Evolutionary conservation across 1,140 invertebrate species (phyloP).

Genomic region (Drosophila dunni): DNA sequence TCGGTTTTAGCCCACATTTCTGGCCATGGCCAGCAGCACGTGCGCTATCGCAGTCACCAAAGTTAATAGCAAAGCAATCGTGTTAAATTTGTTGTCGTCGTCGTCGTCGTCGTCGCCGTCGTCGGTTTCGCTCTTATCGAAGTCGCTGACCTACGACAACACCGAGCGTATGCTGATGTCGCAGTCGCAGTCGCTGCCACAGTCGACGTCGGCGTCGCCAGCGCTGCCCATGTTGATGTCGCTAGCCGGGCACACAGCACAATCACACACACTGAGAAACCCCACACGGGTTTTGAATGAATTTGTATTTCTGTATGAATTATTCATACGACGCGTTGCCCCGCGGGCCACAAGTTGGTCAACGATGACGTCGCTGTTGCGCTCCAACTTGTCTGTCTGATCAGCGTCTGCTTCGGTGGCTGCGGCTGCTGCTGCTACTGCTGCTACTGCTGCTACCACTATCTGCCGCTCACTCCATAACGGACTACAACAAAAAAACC

Average conservation of each 20-base stretch:
- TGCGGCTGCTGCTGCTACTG: slow-evolving; percentile 5
- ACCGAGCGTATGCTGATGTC: slow-evolving; percentile 14
- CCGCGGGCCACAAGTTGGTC: slow-evolving; percentile 16
- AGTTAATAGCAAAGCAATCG: not conserved
- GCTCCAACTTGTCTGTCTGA: slow-evolving; percentile 46
- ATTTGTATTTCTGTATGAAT: slow-evolving; percentile 54
- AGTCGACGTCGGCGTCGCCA: not conserved
- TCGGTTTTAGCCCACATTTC: not conserved
- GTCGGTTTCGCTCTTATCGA: slow-evolving; percentile 49
- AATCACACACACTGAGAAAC: not conserved
- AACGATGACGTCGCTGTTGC: slow-evolving; percentile 44
- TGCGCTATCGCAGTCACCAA: slow-evolving; percentile 19
- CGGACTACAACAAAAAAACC: slow-evolving; percentile 29
- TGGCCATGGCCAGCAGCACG: slow-evolving; percentile 28
- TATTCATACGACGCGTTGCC: slow-evolving; percentile 64
- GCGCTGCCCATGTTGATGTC: not conserved
- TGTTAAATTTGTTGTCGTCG: slow-evolving; percentile 31
- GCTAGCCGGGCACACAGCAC: not conserved
- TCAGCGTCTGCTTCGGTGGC: slow-evolving; percentile 22
- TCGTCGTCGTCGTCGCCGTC: slow-evolving; percentile 2
- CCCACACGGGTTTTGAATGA: slow-evolving; percentile 45
- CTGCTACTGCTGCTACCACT: slow-evolving; percentile 21
- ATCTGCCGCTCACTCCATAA: slow-evolving; percentile 8
- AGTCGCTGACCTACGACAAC: slow-evolving; percentile 76
- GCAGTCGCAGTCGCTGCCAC: not conserved